Base-by-base conservation (phyloP, 2,888 invertebrate genomes). In the Cylindroiulus punctatus region DNA sequence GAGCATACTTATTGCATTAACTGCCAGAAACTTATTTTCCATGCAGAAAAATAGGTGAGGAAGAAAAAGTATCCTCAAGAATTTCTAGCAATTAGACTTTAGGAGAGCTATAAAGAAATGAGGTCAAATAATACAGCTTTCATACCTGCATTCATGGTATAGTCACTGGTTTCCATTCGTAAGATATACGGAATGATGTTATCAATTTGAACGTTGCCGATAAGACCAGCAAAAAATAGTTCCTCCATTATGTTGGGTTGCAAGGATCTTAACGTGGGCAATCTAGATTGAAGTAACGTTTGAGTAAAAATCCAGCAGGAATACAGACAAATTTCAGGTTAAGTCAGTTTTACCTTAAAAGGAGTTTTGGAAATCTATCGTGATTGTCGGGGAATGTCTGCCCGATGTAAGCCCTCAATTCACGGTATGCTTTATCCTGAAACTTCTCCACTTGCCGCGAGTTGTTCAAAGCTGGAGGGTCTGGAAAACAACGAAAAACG, bases 161-260 rank as follows among this genome's bases (percentile, higher is more conserved):
- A 91, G 87, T 91, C 90, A 85, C 89, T 90, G 86, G 90, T 89
- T 87, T 91, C 93, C 92, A 93, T 93, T 88, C 93, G 95, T 89
- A 99, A 93, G 90, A 99, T 95, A 89, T 92, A 97, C 42, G 98
- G 98, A 91, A 99, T 96, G 89, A 98, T 96, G 90, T 96, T 96
- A 90, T 98, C 97, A 87, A 99, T 97, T 92, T 97, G 96, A 89
- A 98, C 96, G 91, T 95, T 96, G 7, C 97, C 98, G 84, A 97
- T 94, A 88, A 98, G 93, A 85, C 96, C 96, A 4, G 96, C 95
- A 90, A 98, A 98, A 92, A 98, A 98, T 86, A 98, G 93, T 90
- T 98, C 97, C 91, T 98, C 98, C 86, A 98, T 92, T 26, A 90
- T 89, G 14, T 88, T 88, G 1, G 95, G 94, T 87, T 95, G 94